Base-by-base conservation (phyloP, 2,113 vertebrate genomes). In the Cacatua alba region DNA sequence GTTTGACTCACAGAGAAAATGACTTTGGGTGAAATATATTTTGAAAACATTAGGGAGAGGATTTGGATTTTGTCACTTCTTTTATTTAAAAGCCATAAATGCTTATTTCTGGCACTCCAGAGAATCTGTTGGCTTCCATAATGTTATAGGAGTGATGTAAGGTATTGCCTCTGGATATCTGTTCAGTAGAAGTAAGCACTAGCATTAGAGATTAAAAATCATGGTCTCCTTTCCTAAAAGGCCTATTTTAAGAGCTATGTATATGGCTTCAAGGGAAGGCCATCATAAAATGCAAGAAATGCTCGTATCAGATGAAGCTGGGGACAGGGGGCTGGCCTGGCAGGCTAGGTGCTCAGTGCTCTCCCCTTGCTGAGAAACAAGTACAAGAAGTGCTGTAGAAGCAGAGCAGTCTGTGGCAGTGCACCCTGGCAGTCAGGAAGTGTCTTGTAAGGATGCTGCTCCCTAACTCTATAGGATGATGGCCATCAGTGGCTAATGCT, bases 21-120 rank as follows among this genome's bases (percentile, higher is more conserved):
- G 0, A 57, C 68, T 82, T 77, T 29, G 67, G 48, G 31, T 88
- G 43, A 94, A 82, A 86, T 48, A 74, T 33, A 51, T 63, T 86
- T 93, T 86, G 53, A 80, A 92, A 90, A 78, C 29, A 63, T 82
- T 44, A 64, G 14, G 24, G 21, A 29, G 37, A 90, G 21, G 44
- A 80, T 88, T 92, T 86, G 53, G 26, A 69, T 88, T 91, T 83
- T 91, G 37, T 52, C 13, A 48, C 62, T 52, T 43, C 39, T 95
- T 94, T 70, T 79, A 80, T 81, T 88, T 77, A 83, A 92, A 90
- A 88, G 7, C 28, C 28, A 35, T 86, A 90, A 86, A 86, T 59
- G 33, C 46, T 84, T 88, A 52, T 68, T 93, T 79, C 68, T 94
- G 68, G 13, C 37, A 74, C n/a, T 81, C 28, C 55, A 83, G 63